These are phyloP conservation scores for Leptura quadrifasciata DNA, from an alignment of 2,888 invertebrate species.

Conservation along the genomic window DNA sequence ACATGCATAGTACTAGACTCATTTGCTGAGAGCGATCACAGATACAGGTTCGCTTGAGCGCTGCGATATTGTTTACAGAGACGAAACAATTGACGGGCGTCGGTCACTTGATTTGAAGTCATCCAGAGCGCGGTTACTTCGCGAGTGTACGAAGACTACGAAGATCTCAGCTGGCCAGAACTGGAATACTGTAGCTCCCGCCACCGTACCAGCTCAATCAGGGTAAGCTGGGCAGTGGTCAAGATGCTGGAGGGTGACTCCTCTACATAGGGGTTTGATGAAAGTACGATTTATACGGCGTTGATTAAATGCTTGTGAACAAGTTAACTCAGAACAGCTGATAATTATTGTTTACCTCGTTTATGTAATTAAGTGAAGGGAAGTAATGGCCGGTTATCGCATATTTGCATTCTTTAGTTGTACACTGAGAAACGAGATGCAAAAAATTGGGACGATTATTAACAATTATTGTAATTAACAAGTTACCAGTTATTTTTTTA, in stretches of 20 bases:
- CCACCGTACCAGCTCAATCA: slow-evolving; percentile 38
- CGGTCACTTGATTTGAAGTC: slow-evolving; percentile 56
- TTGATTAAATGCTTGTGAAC: no score
- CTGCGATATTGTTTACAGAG: slow-evolving; percentile 36
- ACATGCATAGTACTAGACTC: background rate
- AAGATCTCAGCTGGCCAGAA: slow-evolving; percentile 61
- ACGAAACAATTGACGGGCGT: slow-evolving; percentile 46
- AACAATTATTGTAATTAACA: no score
- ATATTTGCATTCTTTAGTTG: no score
- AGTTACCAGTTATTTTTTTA: no score
- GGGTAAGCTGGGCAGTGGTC: slow-evolving; percentile 47
- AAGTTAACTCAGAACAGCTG: no score
- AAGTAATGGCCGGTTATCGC: no score
- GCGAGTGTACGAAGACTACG: slow-evolving; percentile 63
- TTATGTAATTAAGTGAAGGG: no score
- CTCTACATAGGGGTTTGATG: background rate
- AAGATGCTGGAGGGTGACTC: slow-evolving; percentile 49
- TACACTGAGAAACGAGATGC: no score
- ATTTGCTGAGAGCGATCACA: slow-evolving; percentile 2
- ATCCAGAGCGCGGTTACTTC: slow-evolving; percentile 65
- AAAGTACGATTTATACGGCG: background rate
- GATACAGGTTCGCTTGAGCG: background rate
- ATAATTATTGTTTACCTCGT: no score
- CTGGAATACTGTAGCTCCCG: slow-evolving; percentile 53
- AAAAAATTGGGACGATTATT: no score